phyloP scores from a whole-genome alignment of 2,113 vertebrate genomes.

The Spermophilus dauricus region DNA sequence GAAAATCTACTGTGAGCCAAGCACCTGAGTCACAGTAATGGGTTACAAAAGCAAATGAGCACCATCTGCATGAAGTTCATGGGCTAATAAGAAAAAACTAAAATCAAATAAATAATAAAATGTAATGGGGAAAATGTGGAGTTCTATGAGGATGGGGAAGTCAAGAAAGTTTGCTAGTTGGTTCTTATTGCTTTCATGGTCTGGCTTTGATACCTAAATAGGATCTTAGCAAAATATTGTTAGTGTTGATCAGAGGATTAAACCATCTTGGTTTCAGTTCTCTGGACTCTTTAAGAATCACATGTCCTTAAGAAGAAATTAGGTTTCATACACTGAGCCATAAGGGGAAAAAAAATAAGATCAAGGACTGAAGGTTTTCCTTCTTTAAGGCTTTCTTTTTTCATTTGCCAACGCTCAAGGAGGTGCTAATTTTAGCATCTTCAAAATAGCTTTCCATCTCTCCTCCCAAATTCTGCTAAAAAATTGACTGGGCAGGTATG shows the following conservation, averaged over 20 bases:
- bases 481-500: background rate
- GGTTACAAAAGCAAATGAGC: background rate
- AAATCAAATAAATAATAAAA: background rate
- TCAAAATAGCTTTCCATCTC: background rate
- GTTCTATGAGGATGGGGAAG: background rate
- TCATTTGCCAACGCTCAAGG: background rate
- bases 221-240: background rate
- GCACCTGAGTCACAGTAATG: background rate
- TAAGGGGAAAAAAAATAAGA: background rate
- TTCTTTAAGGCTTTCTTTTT: background rate
- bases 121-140: background rate
- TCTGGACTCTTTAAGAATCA: slow-evolving; percentile 17
- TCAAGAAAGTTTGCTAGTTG: background rate
- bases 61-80: background rate
- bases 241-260: background rate
- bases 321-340: background rate
- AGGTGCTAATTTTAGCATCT: slow-evolving; percentile 20
- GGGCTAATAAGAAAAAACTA: background rate
- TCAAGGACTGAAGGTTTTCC: background rate
- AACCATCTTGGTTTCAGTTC: background rate
- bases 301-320: background rate
- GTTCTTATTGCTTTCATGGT: background rate
- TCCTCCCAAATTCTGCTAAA: background rate
- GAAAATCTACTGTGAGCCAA: background rate
- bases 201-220: background rate